Evolutionary conservation across 2,888 invertebrate genomes (phyloP), one percentile per base, ranked within the genome.

Genomic region (Argyresthia goedartella): DNA sequence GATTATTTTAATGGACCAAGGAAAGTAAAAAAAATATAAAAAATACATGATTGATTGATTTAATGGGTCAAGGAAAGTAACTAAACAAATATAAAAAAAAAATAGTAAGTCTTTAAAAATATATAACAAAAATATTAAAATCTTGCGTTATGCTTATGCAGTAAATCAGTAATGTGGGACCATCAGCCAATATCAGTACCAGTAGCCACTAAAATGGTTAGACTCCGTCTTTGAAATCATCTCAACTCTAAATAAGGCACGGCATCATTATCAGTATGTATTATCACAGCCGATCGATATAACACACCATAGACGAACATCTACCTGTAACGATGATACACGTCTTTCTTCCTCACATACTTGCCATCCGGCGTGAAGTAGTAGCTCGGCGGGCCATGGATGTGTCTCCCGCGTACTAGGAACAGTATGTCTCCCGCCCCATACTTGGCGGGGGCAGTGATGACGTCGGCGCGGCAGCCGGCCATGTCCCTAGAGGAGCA

Each of bases 401-500:
- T 86, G 60, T 86, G 86, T 25, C 82, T 64, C 1, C 85, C 85
- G 41, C 85, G 71, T 49, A 86, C 82, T 35, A 85, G 69, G 64
- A 81, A 85, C 52, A 86, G 67, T n/a, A 84, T 67, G 55, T 86
- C 86, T 0, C 85, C 85, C n/a, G 56, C 52, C 4, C 75, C 76
- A 16, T 62, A 50, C 33, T 56, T 57, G 25, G 75, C 72, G 9
- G 82, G 85, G 6, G 85, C 85, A 33, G 85, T 85, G 69, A 85
- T 84, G 60, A 85, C 79, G 67, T 85, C 85, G 33, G 86, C 85
- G 11, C 85, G 76, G 57, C 85, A 86, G 35, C 85, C 85, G 6
- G 85, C 84, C 85, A 85, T 86, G 61, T 85, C 85, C 14, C 85
- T 64, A 49, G 85, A 82, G 33, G 85, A 85, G 61, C 86, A 86